Conservation (phyloP, 2,888 invertebrate species). For the Pheosia tremula region DNA sequence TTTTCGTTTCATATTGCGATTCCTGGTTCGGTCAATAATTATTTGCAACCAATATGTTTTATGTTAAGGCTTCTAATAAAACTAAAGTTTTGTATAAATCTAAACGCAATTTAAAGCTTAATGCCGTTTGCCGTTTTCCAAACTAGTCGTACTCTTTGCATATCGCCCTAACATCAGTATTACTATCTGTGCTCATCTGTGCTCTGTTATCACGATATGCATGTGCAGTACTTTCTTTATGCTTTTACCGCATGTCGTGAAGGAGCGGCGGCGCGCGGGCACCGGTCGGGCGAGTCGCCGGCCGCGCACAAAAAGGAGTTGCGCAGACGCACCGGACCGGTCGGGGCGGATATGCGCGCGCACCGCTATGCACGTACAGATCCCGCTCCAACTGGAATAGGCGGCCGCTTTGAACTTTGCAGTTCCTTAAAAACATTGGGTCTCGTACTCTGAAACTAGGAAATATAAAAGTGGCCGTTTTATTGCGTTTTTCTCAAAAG, state of each 20-base stretch:
- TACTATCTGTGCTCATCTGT: not conserved
- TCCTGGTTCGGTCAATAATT: too few relatives aligned
- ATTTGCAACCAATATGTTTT: too few relatives aligned
- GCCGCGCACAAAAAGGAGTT: constrained; percentile 26
- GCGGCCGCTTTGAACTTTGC: constrained; percentile 7
- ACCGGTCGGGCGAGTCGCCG: constrained; percentile 13
- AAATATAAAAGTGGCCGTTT: not conserved
- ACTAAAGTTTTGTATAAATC: too few relatives aligned
- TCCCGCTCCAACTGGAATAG: constrained; percentile 22
- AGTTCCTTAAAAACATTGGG: not conserved
- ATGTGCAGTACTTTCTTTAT: constrained; percentile 7
- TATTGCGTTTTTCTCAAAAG: not conserved
- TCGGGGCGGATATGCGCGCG: constrained; percentile 33
- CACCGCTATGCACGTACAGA: constrained; percentile 29
- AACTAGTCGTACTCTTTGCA: not conserved
- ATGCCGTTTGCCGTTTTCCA: not conserved
- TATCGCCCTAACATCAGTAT: not conserved
- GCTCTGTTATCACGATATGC: not conserved
- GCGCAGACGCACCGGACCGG: constrained; percentile 32
- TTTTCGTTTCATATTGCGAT: too few relatives aligned
- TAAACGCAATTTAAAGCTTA: too few relatives aligned
- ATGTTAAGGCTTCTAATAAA: too few relatives aligned
- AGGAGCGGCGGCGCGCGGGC: constrained; percentile 3
- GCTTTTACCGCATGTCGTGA: not conserved
- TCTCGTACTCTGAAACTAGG: not conserved